Conservation (phyloP, 2,113 vertebrate genomes). For the Melierax canorus region DNA sequence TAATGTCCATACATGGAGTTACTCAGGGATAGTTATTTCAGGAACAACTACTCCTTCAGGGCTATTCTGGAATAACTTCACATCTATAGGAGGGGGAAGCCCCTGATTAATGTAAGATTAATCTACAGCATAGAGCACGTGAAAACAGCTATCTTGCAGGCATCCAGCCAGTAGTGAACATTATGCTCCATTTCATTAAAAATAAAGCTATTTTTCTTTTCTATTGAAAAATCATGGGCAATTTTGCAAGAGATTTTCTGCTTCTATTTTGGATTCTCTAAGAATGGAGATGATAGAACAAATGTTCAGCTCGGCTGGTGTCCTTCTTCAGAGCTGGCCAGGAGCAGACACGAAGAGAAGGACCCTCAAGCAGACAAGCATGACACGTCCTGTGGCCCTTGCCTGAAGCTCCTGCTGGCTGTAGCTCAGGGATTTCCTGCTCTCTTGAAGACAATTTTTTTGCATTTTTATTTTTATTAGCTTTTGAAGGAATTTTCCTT, state of each 20-base stretch:
- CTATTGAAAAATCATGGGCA: not conserved
- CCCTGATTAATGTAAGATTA: not conserved
- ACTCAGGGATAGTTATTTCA: not conserved
- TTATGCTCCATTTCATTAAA: not conserved
- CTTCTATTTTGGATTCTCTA: not conserved
- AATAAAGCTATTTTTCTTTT: not conserved
- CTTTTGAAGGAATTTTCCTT: not conserved
- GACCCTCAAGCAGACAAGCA: not conserved
- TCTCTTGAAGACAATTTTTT: not conserved
- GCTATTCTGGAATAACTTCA: not conserved
- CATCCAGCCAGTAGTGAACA: not conserved
- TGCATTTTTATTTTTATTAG: not conserved
- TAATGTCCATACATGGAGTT: not conserved
- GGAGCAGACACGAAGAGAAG: fast-evolving
- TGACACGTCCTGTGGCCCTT: not conserved
- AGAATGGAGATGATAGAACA: not conserved
- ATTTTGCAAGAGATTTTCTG: not conserved
- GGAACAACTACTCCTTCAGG: not conserved
- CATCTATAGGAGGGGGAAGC: not conserved
- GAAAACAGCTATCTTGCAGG: not conserved
- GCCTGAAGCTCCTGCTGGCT: not conserved
- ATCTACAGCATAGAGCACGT: not conserved
- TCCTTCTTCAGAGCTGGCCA: not conserved
- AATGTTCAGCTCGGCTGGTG: not conserved
- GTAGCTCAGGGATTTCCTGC: not conserved